phyloP scores from a whole-genome alignment of 1,140 invertebrate species.

The Penaeus indicus region DNA sequence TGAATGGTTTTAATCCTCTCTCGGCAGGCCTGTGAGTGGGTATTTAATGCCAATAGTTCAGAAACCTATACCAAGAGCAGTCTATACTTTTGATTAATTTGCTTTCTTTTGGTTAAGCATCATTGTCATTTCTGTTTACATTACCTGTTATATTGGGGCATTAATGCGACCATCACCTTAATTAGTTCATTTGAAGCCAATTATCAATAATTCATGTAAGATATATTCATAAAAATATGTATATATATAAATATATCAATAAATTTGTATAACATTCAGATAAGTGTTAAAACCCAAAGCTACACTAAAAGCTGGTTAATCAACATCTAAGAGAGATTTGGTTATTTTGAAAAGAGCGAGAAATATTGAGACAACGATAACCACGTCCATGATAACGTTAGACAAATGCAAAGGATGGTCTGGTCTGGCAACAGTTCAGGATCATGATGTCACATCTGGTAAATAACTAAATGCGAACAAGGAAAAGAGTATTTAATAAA shows the following conservation, averaged over 20 bases:
- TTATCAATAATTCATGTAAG: conserved; percentile 40
- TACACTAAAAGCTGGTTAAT: conserved; percentile 43
- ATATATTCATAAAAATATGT: conserved; percentile 5
- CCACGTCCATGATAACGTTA: no score
- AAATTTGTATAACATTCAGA: conserved; percentile 33
- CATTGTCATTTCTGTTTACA: conserved; percentile 27
- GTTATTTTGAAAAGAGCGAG: no score
- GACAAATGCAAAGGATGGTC: no score
- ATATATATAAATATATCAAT: conserved; percentile 32
- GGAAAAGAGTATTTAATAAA: no score
- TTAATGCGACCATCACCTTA: conserved; percentile 44
- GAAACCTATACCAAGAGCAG: conserved; percentile 58
- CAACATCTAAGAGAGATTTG: conserved; percentile 17
- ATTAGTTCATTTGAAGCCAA: background rate
- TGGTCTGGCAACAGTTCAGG: no score
- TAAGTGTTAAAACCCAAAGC: conserved; percentile 34
- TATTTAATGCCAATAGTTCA: conserved; percentile 58
- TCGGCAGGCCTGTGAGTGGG: conserved; percentile 79
- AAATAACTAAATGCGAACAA: no score
- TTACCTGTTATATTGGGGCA: conserved; percentile 48
- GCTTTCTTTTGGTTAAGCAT: no score
- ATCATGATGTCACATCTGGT: no score
- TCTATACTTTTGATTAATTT: background rate
- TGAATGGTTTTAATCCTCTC: conserved; percentile 87
- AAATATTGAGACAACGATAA: no score